These are phyloP conservation scores for Aleiodes testaceus DNA, from an alignment of 2,888 invertebrate species.

Conservation along the genomic window DNA sequence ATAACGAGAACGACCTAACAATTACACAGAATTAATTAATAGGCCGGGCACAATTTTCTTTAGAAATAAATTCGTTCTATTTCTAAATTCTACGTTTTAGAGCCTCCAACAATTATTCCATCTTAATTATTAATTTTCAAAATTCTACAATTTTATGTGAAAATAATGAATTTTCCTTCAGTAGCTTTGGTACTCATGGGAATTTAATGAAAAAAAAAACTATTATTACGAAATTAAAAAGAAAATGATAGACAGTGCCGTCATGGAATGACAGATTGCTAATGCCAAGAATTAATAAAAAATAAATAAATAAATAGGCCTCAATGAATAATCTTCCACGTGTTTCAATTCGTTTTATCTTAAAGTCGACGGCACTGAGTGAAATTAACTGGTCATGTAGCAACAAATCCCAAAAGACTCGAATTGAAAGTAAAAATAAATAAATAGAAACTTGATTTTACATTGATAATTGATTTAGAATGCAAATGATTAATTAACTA, in stretches of 20 bases:
- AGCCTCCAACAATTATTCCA: no score
- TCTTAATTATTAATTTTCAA: no score
- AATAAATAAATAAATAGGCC: neutral
- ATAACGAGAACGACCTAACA: constrained; percentile 24
- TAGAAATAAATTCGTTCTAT: neutral
- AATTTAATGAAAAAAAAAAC: no score
- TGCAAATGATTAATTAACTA: constrained; percentile 20
- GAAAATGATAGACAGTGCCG: no score
- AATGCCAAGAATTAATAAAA: neutral
- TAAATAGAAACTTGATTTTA: no score
- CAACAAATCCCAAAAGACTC: constrained; percentile 61
- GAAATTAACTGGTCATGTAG: constrained; percentile 66
- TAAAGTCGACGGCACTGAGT: constrained; percentile 70
- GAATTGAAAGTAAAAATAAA: constrained; percentile 43
- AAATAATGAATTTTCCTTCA: no score
- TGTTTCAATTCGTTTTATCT: constrained; percentile 50
- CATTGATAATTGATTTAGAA: no score
- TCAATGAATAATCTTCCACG: neutral
- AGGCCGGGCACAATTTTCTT: constrained; percentile 24
- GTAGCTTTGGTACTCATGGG: no score
- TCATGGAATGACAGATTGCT: no score
- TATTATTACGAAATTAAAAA: no score
- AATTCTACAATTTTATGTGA: no score
- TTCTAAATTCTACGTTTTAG: no score
- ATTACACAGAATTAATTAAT: constrained; percentile 17